Base-by-base conservation (phyloP, 2,888 invertebrate species). In the Athalia rosae region DNA sequence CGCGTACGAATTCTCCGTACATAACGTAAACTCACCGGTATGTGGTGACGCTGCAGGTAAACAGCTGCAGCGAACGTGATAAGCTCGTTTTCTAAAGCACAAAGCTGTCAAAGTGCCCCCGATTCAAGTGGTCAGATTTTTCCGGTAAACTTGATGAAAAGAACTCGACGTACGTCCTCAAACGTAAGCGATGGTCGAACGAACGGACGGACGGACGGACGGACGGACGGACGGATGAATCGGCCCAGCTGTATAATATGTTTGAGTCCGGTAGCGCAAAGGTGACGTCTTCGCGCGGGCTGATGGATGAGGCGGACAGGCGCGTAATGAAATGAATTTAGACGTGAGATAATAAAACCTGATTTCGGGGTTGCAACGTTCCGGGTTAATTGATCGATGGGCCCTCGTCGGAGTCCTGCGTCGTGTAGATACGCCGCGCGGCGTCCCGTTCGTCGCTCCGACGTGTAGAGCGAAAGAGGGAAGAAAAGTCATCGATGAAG, bases 371-470 rank as follows among this genome's bases (percentile, higher is more conserved):
- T 67, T 15, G 53, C 67, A 8, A 41, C 7, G 50, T 53, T 28
- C 64, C 47, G 62, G 45, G 56, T 59, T 81, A 80, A 81, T 80
- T 80, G 81, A 81, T 81, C 76, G 79, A 80, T 80, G 79, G 71
- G 45, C 58, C 13, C 13, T 13, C 13, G 67, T 53, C 67, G 47
- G 28, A 28, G 28, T 28, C 28, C 28, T 28, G 28, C 28, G 28
- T 28, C 28, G 28, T 28, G 28, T 28, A 28, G 28, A 28, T 28
- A 28, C 28, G n/a, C n/a, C n/a, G n/a, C n/a, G n/a, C n/a, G 28
- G 2, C 28, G 28, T 28, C 28, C 28, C 28, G 28, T 28, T 2
- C 28, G 28, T 28, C 28, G 28, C 28, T 28, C 28, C 28, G 28
- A 28, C 28, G 28, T 28, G 2, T 28, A 28, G 2, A 28, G 28